phyloP scores from a whole-genome alignment of 2,888 invertebrate genomes.

The Zele albiditarsus region DNA sequence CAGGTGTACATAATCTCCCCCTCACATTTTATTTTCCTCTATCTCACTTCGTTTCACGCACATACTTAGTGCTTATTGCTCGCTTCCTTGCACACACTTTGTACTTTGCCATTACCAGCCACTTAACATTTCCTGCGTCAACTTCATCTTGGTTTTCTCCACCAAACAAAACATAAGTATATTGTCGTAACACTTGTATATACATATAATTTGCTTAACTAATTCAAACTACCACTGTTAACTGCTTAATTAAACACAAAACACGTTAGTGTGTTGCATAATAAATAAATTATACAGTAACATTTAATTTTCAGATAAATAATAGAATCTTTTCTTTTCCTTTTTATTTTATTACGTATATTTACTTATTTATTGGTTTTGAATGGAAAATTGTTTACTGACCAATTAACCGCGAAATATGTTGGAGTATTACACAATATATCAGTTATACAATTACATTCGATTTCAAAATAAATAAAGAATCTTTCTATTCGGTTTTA shows the following conservation, averaged over 20 bases:
- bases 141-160: slow-evolving; percentile 41
- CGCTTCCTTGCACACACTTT: slow-evolving; percentile 27
- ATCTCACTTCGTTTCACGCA: slow-evolving; percentile 33
- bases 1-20: slow-evolving; percentile 36
- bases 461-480: background rate
- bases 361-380: background rate
- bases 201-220: slow-evolving; percentile 69
- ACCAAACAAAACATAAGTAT: slow-evolving; percentile 8
- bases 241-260: slow-evolving; percentile 65
- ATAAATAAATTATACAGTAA: slow-evolving; percentile 20
- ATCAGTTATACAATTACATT: slow-evolving; percentile 1
- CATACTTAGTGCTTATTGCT: slow-evolving; percentile 27
- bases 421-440: background rate
- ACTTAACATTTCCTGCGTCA: slow-evolving; percentile 65
- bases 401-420: slow-evolving; percentile 63
- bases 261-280: background rate
- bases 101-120: slow-evolving; percentile 39
- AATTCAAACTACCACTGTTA: slow-evolving; percentile 65
- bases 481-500: background rate
- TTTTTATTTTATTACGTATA: background rate
- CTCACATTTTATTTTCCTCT: slow-evolving; percentile 28
- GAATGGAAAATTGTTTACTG: slow-evolving; percentile 60
- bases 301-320: background rate
- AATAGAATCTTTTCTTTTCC: background rate
- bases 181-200: background rate